phyloP scores from a whole-genome alignment of 1,140 invertebrate genomes.

The Myzus persicae region DNA sequence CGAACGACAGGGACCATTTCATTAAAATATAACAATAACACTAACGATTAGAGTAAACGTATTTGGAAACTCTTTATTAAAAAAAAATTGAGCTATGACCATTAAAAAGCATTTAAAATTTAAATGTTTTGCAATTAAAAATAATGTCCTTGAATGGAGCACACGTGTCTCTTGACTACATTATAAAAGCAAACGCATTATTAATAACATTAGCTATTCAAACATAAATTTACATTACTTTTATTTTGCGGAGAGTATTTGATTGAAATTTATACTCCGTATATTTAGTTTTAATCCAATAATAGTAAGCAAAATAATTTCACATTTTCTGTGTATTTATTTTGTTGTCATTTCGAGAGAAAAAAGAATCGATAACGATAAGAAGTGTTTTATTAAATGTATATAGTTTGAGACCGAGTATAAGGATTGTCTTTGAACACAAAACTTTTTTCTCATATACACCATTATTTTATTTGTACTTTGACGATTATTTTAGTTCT shows the following conservation, averaged over 20 bases:
- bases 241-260: neutral
- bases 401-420: no score
- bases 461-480: neutral
- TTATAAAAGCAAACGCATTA: neutral
- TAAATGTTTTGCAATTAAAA: constrained; percentile 22
- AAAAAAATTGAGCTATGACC: neutral
- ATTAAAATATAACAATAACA: constrained; percentile 12
- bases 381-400: neutral
- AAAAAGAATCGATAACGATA: neutral
- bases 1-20: neutral
- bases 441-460: neutral
- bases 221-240: neutral
- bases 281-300: neutral
- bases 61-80: neutral
- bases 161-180: neutral
- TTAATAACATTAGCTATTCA: neutral
- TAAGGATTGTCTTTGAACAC: neutral
- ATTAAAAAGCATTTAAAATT: neutral
- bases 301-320: neutral
- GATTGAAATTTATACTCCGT: neutral
- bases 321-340: neutral
- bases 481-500: neutral
- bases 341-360: neutral
- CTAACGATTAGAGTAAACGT: constrained; percentile 11
- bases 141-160: neutral